Evolutionary conservation across 2,888 invertebrate genomes (phyloP).

Genomic region (Anagyrus pseudococci): DNA sequence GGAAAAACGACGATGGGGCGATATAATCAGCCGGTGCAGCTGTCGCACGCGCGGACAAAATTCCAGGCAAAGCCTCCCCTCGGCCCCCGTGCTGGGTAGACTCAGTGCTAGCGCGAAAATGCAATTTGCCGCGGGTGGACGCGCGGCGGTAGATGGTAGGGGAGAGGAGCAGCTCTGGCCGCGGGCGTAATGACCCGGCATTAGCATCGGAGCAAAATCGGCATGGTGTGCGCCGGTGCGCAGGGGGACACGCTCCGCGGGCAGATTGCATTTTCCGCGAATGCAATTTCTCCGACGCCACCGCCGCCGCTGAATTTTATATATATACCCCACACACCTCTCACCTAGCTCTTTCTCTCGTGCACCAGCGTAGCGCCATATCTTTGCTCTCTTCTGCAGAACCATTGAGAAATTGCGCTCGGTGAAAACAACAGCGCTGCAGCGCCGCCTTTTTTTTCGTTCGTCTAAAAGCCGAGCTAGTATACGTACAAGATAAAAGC

Average conservation of each 20-base stretch:
- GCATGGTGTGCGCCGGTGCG: neutral
- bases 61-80: too few relatives aligned
- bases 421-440: neutral
- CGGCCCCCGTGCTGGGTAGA: too few relatives aligned
- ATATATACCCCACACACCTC: neutral
- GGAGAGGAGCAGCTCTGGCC: too few relatives aligned
- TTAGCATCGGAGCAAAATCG: constrained; percentile 34
- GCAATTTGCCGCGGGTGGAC: constrained; percentile 14
- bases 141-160: too few relatives aligned
- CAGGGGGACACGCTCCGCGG: constrained; percentile 15
- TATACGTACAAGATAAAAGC: too few relatives aligned
- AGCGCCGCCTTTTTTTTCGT: neutral
- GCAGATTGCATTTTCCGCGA: constrained; percentile 31
- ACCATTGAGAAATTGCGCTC: constrained; percentile 18
- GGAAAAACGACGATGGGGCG: too few relatives aligned
- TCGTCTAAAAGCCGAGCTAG: too few relatives aligned
- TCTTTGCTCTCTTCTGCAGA: neutral
- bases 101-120: constrained; percentile 11
- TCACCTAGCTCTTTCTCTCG: too few relatives aligned
- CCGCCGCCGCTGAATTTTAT: neutral
- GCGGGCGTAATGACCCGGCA: constrained; percentile 14
- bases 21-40: too few relatives aligned
- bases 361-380: neutral
- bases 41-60: too few relatives aligned
- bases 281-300: constrained; percentile 30